Base-by-base conservation (phyloP, 1,140 invertebrate genomes). In the Meloidogyne floridensis region DNA sequence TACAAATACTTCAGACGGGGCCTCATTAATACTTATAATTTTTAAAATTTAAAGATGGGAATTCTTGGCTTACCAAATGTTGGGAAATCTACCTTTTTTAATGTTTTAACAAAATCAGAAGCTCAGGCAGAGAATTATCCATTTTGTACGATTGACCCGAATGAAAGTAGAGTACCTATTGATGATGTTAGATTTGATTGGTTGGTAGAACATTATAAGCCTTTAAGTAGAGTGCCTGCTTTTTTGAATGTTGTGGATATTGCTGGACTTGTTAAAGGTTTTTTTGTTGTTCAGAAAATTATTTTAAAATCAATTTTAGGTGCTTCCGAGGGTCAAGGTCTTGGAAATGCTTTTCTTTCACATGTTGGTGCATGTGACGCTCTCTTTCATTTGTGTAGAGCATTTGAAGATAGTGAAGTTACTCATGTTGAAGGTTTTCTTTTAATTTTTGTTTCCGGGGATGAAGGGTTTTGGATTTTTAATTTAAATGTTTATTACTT, bases 111-210 rank as follows among this genome's bases (percentile, higher is more conserved):
- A 18, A 96, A 98, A 91, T 97, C 95, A 90, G 94, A 95, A 88
- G 97, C 95, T 10, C 87, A 95, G 77, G 96, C 97, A 79, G 95
- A 98, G 92, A 98, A 99, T 90, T 98, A 98, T 91, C 97, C 98
- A 6, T 99, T 99, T 92, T 99, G 98, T 92, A 99, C 98, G 89
- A 99, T 99, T 90, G 96, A 99, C 92, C 98, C 98, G 42, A 99
- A 99, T 95, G 97, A 99, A 94, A 98, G 96, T 94, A 93, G 97
- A 87, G 97, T 99, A 85, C 95, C 97, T n/a, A 96, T 99, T 7
- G 96, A 96, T 8, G 97, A 99, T 92, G 92, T 93, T 54, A 93
- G 98, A 84, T 99, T 93, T 90, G 96, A 98, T 90, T 98, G 93
- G 91, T 92, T 99, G 11, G 94, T 94, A 91, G 93, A 98, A 83